A percentile compares a stretch with the other conserved stretches of the same genome.
These are phyloP conservation scores for Lacerta bilineata DNA, from an alignment of 2,797 vertebrate species.

Conservation along the genomic window DNA sequence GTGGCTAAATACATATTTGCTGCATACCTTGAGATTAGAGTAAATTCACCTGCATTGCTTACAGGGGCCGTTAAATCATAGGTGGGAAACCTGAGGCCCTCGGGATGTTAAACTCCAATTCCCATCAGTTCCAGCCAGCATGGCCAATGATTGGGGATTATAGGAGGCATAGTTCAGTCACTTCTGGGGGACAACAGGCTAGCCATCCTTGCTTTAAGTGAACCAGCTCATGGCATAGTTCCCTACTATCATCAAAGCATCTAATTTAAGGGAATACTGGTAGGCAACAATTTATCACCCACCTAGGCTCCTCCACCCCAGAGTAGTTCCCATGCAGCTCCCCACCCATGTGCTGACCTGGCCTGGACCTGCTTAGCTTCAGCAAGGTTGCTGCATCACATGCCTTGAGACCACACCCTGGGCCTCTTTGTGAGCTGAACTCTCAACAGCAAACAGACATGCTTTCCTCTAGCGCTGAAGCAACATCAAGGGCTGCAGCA, in stretches of 20 bases:
- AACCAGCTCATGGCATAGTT: neutral
- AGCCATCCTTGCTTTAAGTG: neutral
- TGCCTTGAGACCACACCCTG: neutral
- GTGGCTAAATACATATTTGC: neutral
- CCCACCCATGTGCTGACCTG: neutral
- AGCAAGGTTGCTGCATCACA: neutral
- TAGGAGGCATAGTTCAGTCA: too few relatives aligned
- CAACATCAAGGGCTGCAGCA: neutral
- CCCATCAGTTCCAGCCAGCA: too few relatives aligned
- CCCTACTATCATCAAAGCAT: neutral
- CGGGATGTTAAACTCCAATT: too few relatives aligned
- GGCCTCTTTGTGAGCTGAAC: too few relatives aligned
- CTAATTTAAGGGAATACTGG: neutral
- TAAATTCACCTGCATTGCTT: slow-evolving; percentile 1
- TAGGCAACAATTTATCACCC: neutral
- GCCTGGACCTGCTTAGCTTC: neutral
- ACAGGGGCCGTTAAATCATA: neutral
- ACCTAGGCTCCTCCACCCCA: neutral
- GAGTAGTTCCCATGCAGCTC: neutral
- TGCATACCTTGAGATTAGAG: slow-evolving; percentile 7
- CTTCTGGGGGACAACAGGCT: too few relatives aligned
- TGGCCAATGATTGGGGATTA: too few relatives aligned
- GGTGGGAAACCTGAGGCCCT: too few relatives aligned
- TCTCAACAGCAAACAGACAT: neutral
- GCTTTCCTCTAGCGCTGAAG: neutral